Evolutionary conservation across 2,888 invertebrate genomes (phyloP), one percentile per base, ranked within the genome.

Genomic region (Lamellibrachia columna): DNA sequence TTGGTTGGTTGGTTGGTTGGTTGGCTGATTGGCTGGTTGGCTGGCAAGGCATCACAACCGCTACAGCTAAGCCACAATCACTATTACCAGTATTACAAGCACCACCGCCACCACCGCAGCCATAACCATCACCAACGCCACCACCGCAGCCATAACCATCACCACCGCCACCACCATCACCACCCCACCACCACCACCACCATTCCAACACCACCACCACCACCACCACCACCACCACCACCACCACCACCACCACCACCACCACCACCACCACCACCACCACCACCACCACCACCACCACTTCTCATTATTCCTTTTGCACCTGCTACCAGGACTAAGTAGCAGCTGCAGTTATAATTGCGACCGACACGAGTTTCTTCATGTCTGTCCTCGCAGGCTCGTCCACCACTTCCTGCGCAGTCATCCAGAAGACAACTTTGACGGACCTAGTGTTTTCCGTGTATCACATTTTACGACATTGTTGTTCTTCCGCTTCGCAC

Each of bases 381-480:
- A 75, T 40, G 40, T 40, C 40, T 40, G 40, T 40, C 40, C 40
- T 40, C 40, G 40, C 75, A 55, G 75, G 75, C 2, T 15, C 75
- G 22, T 22, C 7, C 75, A 15, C 9, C 9, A 7, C 75, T 75
- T 75, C 75, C 75, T 22, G 75, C 15, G 75, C 22, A n/a, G 22
- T 22, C 75, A 22, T 15, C 6, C 75, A 22, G n/a, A 15, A n/a
- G 75, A 60, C 60, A 60, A 11, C 15, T 60, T 22, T 15, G 60
- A 11, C 75, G n/a, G 22, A 75, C 15, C n/a, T 75, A 40, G 75
- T 75, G n/a, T 75, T 75, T 75, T 75, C 75, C n/a, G n/a, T 75
- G 75, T 75, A 22, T 75, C 75, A 75, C 75, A 75, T 75, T 75
- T 75, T 75, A 75, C 75, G 75, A 75, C 75, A 75, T 15, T 75